Evolutionary conservation across 30 jellyfish, hydroid and myxozoan genomes (phyloP).

Genomic region (Clytia hemisphaerica): DNA sequence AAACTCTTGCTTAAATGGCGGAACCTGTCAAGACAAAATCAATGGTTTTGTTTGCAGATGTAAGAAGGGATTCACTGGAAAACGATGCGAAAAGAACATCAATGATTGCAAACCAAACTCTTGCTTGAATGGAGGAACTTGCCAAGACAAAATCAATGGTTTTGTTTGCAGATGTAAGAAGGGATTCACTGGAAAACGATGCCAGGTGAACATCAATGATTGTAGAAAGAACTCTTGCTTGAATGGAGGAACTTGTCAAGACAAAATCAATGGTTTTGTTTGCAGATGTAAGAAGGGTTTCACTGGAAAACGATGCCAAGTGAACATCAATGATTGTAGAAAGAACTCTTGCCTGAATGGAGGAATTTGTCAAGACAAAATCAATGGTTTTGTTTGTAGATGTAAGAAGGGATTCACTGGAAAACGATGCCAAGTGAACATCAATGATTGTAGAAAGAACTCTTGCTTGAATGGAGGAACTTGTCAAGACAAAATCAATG

Average conservation of each 20-base stretch:
- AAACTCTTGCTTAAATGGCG: slow-evolving; percentile 54
- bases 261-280: slow-evolving; percentile 27
- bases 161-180: slow-evolving; percentile 42
- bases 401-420: slow-evolving; percentile 45
- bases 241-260: slow-evolving; percentile 42
- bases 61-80: no score
- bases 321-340: slow-evolving; percentile 35
- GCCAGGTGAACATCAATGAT: slow-evolving; percentile 44
- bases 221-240: slow-evolving; percentile 45
- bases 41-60: no score
- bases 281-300: slow-evolving; percentile 49
- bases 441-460: slow-evolving; percentile 21
- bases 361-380: slow-evolving; percentile 33
- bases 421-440: slow-evolving; percentile 21
- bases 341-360: slow-evolving; percentile 40
- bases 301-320: slow-evolving; percentile 45
- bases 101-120: slow-evolving; percentile 60
- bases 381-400: slow-evolving; percentile 32
- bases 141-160: slow-evolving; percentile 39
- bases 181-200: slow-evolving; percentile 52
- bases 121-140: slow-evolving; percentile 39
- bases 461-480: slow-evolving; percentile 50
- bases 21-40: no score
- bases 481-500: slow-evolving; percentile 40
- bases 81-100: no score